Evolutionary conservation across 92 coral and sea anemone genomes (phyloP).

Genomic region (Heliopora coerulea): DNA sequence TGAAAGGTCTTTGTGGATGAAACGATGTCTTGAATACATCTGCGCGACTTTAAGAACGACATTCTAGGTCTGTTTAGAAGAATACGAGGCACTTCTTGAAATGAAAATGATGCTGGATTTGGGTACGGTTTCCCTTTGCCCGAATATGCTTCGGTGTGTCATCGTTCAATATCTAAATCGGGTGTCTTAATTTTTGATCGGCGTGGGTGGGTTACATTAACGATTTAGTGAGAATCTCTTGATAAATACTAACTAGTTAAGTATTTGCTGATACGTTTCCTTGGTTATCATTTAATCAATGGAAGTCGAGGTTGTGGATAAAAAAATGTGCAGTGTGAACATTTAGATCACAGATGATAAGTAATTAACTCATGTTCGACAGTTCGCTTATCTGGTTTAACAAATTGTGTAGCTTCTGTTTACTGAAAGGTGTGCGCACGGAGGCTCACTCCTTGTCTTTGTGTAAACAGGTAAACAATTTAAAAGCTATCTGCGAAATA

Average conservation of each 20-base stretch:
- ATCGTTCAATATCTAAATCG: background rate
- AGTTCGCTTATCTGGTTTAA: conserved; percentile 5
- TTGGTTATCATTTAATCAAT: conserved; percentile 2
- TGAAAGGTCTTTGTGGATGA: conserved; percentile 10
- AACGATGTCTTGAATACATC: conserved; percentile 1
- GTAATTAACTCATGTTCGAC: background rate
- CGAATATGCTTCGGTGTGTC: conserved; percentile 5
- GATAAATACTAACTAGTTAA: conserved; percentile 16
- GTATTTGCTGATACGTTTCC: conserved; percentile 25
- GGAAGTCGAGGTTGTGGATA: background rate
- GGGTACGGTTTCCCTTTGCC: conserved; percentile 32
- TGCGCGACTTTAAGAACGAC: conserved; percentile 12
- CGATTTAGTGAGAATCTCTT: background rate
- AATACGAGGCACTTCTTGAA: background rate
- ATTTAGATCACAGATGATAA: conserved; percentile 26
- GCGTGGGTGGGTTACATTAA: conserved; percentile 44
- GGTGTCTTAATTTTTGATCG: background rate
- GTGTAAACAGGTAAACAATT: conserved; percentile 35
- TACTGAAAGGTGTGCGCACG: conserved; percentile 16
- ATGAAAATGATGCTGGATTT: conserved; percentile 1
- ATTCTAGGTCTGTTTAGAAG: background rate
- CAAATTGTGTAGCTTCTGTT: conserved; percentile 8
- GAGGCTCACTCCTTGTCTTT: conserved; percentile 19
- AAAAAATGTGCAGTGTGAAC: conserved; percentile 9
- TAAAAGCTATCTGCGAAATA: conserved; percentile 29